These are phyloP conservation scores for Pipistrellus pygmaeus DNA, from an alignment of 2,797 vertebrate genomes.

Conservation along the genomic window DNA sequence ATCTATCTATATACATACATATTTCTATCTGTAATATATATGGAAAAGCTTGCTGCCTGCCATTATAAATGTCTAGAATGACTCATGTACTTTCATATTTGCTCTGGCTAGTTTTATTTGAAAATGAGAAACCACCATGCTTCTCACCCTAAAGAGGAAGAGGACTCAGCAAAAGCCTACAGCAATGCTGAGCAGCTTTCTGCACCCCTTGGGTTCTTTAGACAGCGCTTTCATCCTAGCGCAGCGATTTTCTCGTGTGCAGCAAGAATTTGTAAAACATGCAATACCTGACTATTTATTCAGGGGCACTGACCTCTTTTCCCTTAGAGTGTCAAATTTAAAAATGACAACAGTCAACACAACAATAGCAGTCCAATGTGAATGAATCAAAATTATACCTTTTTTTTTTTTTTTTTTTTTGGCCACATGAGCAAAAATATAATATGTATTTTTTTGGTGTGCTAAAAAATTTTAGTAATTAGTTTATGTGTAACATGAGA, in stretches of 20 bases:
- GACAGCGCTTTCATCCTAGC: not conserved
- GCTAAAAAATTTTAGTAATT: not conserved
- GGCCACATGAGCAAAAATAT: not conserved
- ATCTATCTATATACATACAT: too few relatives aligned
- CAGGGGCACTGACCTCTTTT: not conserved
- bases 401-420: not conserved
- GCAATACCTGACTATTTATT: not conserved
- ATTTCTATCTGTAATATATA: not conserved
- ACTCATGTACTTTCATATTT: not conserved
- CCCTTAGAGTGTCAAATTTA: not conserved
- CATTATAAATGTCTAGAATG: not conserved
- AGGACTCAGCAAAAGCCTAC: not conserved
- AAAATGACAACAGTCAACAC: not conserved
- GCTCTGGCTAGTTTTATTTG: not conserved
- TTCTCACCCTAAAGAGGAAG: slow-evolving; percentile 40
- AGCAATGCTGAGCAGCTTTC: not conserved
- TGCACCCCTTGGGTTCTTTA: not conserved
- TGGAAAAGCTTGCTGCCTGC: not conserved
- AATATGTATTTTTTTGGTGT: not conserved
- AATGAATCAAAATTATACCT: not conserved
- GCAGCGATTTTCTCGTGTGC: not conserved
- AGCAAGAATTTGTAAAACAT: not conserved
- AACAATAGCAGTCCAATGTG: not conserved
- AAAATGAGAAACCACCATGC: not conserved
- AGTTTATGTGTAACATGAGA: not conserved